Percentiles rank a stretch among this genome's conserved stretches.
Evolutionary conservation across 2,113 vertebrate species (phyloP).

Genomic region (Bos indicus): DNA sequence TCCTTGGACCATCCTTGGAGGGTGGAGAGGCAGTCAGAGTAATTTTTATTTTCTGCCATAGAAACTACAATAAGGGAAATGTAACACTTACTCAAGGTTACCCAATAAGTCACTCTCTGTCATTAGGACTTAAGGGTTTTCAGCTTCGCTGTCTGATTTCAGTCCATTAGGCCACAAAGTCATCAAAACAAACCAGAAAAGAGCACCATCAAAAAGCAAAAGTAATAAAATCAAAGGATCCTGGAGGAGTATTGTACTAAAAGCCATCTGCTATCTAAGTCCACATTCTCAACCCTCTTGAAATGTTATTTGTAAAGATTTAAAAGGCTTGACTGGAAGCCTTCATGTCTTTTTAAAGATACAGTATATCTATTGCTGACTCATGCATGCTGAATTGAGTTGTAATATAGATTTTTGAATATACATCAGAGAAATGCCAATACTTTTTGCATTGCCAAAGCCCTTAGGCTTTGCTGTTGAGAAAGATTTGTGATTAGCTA

Average conservation of each 20-base stretch:
- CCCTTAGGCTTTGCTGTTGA: slow-evolving; percentile 28
- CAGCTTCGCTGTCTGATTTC: slow-evolving; percentile 44
- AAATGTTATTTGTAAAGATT: slow-evolving; percentile 70
- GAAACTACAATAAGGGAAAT: background rate
- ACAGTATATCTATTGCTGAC: slow-evolving; percentile 59
- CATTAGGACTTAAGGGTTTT: slow-evolving; percentile 53
- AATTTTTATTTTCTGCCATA: slow-evolving; percentile 26
- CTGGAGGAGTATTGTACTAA: slow-evolving; percentile 58
- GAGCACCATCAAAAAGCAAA: slow-evolving; percentile 63
- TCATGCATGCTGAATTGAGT: slow-evolving; percentile 59
- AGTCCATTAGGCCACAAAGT: slow-evolving; percentile 70
- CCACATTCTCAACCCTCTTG: slow-evolving; percentile 27
- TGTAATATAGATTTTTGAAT: slow-evolving; percentile 67
- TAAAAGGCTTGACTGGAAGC: slow-evolving; percentile 71
- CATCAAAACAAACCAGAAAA: slow-evolving; percentile 67
- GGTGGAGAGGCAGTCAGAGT: background rate
- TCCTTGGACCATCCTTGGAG: background rate
- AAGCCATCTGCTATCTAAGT: slow-evolving; percentile 66
- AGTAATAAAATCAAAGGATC: slow-evolving; percentile 66
- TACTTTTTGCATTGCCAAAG: slow-evolving; percentile 57
- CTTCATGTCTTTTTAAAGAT: slow-evolving; percentile 66
- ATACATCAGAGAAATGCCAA: slow-evolving; percentile 67
- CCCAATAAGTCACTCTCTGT: slow-evolving; percentile 43
- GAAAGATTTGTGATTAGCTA: slow-evolving; percentile 58
- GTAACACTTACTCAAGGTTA: slow-evolving; percentile 52